Conservation (phyloP, 2,888 invertebrate genomes). For the Hybos culiciformis region DNA sequence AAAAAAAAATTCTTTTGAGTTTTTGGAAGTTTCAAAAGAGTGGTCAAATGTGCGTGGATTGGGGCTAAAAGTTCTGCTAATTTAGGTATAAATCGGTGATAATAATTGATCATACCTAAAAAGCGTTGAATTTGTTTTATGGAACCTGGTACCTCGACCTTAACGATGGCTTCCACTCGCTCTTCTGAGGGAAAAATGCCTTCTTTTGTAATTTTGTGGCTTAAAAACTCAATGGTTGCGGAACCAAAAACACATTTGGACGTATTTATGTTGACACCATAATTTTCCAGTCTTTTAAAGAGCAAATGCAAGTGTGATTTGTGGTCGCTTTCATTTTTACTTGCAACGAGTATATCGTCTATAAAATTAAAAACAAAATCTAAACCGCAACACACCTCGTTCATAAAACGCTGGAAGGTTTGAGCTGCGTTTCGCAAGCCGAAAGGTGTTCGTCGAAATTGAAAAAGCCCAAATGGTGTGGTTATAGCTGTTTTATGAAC, state of each 20-base stretch:
- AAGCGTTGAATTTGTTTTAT: not conserved
- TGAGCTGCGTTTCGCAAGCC: slow-evolving; percentile 25
- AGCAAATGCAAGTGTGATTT: slow-evolving; percentile 14
- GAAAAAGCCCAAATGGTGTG: slow-evolving; percentile 28
- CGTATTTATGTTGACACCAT: slow-evolving; percentile 17
- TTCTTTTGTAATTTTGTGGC: not conserved
- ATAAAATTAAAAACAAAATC: slow-evolving; percentile 20
- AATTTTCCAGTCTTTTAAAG: slow-evolving; percentile 15
- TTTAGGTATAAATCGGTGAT: not conserved
- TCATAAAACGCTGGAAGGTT: slow-evolving; percentile 27
- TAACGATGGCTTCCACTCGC: not conserved
- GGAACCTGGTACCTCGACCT: not conserved
- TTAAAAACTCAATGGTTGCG: not conserved
- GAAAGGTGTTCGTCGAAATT: slow-evolving; percentile 21
- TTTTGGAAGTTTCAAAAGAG: not conserved
- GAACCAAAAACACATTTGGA: slow-evolving; percentile 2
- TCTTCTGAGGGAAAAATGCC: slow-evolving; percentile 2
- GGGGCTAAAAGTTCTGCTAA: slow-evolving; percentile 1
- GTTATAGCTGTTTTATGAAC: slow-evolving; percentile 27
- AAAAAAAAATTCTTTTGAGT: not conserved
- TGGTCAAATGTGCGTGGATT: slow-evolving; percentile 1
- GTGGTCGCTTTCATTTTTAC: slow-evolving; percentile 14
- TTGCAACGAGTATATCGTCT: slow-evolving; percentile 22
- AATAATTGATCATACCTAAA: not conserved
- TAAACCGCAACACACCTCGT: slow-evolving; percentile 17